Evolutionary conservation across 2,797 vertebrate genomes (phyloP).

Genomic region (Rousettus madagascariensis): DNA sequence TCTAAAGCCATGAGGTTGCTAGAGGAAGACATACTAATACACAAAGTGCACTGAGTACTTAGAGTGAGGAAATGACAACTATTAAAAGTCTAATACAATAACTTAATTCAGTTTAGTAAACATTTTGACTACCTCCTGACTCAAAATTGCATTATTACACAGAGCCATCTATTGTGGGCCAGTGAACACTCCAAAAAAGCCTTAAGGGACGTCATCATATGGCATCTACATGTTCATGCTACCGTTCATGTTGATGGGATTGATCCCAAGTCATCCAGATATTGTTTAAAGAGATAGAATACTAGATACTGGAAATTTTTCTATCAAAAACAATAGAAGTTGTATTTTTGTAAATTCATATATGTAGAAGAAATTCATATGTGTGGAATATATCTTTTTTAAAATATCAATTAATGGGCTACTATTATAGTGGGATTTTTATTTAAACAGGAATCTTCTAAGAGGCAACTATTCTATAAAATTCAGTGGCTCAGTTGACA

Average conservation of each 20-base stretch:
- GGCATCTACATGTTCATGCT: neutral
- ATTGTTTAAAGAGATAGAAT: constrained; percentile 28
- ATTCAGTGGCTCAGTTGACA: constrained; percentile 51
- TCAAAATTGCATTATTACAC: neutral
- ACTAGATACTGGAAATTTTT: neutral
- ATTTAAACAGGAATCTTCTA: constrained; percentile 65
- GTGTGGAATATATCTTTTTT: constrained; percentile 32
- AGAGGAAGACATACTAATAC: neutral
- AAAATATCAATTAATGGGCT: constrained; percentile 44
- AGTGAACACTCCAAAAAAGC: neutral
- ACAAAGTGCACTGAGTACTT: neutral
- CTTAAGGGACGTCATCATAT: neutral
- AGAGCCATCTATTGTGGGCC: neutral
- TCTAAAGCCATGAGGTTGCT: neutral
- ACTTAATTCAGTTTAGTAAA: neutral
- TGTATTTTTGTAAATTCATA: constrained; percentile 45
- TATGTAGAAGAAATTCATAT: neutral
- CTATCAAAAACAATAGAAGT: constrained; percentile 3
- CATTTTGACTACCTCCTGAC: neutral
- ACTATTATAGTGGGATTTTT: constrained; percentile 57
- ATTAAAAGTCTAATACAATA: neutral
- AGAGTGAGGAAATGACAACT: neutral
- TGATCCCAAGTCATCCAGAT: neutral
- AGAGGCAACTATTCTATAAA: constrained; percentile 57
- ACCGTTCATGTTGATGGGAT: neutral